A percentile compares a stretch with the other conserved stretches of the same genome.
Conservation (phyloP, 2,113 vertebrate genomes). For the Catharus fuscescens region DNA sequence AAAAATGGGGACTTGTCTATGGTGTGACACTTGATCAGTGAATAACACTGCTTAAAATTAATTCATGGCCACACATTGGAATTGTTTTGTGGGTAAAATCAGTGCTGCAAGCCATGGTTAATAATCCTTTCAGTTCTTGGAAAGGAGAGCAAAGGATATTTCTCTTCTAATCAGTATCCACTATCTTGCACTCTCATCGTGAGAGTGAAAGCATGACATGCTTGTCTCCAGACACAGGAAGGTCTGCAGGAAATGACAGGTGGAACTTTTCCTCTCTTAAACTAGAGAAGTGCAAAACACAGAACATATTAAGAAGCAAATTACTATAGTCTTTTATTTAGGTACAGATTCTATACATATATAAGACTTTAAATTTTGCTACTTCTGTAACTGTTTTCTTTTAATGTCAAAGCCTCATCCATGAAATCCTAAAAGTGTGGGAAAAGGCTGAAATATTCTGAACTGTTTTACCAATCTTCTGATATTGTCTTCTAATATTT, state of each 20-base stretch:
- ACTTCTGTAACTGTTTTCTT: neutral
- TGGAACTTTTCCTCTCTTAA: neutral
- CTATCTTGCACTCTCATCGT: fast-evolving
- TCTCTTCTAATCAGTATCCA: neutral
- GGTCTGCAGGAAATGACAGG: neutral
- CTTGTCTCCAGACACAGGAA: neutral
- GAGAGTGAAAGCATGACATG: fast-evolving
- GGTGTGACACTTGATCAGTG: neutral
- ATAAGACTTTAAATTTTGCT: neutral
- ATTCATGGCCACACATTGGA: neutral
- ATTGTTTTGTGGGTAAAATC: neutral
- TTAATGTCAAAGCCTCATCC: neutral
- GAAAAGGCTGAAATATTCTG: neutral
- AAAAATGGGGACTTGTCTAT: neutral
- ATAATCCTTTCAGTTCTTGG: neutral
- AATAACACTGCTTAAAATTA: neutral
- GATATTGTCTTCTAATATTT: neutral
- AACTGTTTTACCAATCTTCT: neutral
- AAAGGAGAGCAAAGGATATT: neutral
- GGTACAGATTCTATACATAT: neutral
- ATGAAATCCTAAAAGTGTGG: neutral
- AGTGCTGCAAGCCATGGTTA: neutral
- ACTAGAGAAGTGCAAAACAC: neutral
- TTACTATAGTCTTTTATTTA: neutral
- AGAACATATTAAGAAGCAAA: neutral